Percentiles rank a stretch among this genome's conserved stretches.
Conservation (phyloP, 2,113 vertebrate genomes). For the Scomber japonicus region DNA sequence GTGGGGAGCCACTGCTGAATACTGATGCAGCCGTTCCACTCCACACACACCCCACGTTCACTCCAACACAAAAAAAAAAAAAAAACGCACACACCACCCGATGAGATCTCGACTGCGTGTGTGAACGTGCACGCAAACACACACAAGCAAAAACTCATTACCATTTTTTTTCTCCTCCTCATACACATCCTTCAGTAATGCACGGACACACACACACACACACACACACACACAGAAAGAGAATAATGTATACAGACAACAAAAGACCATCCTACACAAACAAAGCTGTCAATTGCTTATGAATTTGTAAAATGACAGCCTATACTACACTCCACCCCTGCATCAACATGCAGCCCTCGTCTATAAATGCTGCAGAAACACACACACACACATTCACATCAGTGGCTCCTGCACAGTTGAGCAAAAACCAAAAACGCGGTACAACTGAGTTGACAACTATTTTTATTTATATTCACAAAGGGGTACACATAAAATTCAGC, state of each 20-base stretch:
- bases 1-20: slow-evolving; percentile 70
- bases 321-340: slow-evolving; percentile 33
- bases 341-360: slow-evolving; percentile 20
- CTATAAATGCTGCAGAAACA: slow-evolving; percentile 28
- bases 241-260: slow-evolving; percentile 50
- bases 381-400: background rate
- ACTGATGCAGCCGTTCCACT: slow-evolving; percentile 72
- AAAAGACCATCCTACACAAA: slow-evolving; percentile 55
- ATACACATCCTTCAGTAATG: slow-evolving; percentile 5
- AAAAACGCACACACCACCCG: slow-evolving; percentile 24
- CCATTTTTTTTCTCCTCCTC: slow-evolving; percentile 30
- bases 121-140: slow-evolving; percentile 33
- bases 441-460: slow-evolving; percentile 35
- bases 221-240: background rate
- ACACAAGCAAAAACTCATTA: slow-evolving; percentile 39
- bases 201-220: background rate
- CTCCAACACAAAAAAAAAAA: slow-evolving; percentile 40
- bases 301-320: slow-evolving; percentile 45
- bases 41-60: slow-evolving; percentile 22
- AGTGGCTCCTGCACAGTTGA: slow-evolving; percentile 11
- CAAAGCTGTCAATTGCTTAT: slow-evolving; percentile 45
- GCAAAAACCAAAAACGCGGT: slow-evolving; percentile 30
- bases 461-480: slow-evolving; percentile 50
- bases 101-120: slow-evolving; percentile 14
- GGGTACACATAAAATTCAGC: background rate